Base-by-base conservation (phyloP, 2,888 invertebrate species). In the Thelaira solivaga region DNA sequence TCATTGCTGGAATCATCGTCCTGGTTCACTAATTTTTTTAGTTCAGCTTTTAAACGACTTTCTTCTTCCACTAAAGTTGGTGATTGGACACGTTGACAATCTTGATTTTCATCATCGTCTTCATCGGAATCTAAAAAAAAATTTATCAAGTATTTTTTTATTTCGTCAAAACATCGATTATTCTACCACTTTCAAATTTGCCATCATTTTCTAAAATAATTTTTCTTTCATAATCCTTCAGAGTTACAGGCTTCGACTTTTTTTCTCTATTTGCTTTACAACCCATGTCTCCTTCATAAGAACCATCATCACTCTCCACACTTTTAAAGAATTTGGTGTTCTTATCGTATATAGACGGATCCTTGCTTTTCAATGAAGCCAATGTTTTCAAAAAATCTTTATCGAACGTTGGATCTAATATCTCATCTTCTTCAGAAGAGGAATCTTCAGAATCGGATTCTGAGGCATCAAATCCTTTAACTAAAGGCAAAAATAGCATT, bases 341-440 rank as follows among this genome's bases (percentile, higher is more conserved):
- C 41, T 93, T 91, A 85, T 97, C 93, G 88, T 98, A 98, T 80
- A 98, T 97, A 82, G 92, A 91, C 0, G 97, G 96, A 90, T 98
- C 96, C 85, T 95, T 96, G 49, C 92, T 94, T 87, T 97, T 98
- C 49, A 99, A 88, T 59, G 93, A 93, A 0, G 97, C 91, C 1
- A 98, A 90, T 0, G 97, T 95, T 89, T 94, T 95, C 45, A 96
- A 93, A 88, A 99, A 99, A 81, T 95, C 94, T 82, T 94, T 93
- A 85, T 98, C 97, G 64, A 89, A 89, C 62, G 86, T 83, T 2
- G 85, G 80, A 83, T 86, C 85, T 53, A 84, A 76, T 3, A 83
- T 77, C 67, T 83, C 84, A 55, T 86, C 86, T 39, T 89, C 88
- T 34, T 87, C 86, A 6, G 87, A 86, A n/a, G n/a, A n/a, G n/a